Base-by-base conservation (phyloP, 92 coral and sea anemone genomes). In the Palythoa caribaeorum region DNA sequence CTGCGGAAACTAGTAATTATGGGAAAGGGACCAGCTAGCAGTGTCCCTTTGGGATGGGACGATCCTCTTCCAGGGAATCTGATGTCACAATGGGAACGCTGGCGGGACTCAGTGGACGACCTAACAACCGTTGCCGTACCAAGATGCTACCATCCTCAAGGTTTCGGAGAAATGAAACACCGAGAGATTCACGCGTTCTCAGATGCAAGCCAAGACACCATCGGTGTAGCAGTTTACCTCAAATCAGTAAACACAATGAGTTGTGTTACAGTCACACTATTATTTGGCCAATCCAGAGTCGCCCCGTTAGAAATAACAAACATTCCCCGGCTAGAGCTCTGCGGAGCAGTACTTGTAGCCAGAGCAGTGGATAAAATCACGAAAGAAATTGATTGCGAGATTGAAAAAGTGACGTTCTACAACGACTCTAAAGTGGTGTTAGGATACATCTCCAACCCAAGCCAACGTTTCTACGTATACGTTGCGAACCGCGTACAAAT, bases 301-400 rank as follows among this genome's bases (percentile, higher is more conserved):
- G 89, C 92, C 51, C 89, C 63, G 19, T 52, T 57, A 8, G 20
- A 85, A 57, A 39, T 77, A 16, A 85, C 89, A n/a, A 90, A 73
- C 83, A 86, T 90, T 36, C 89, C 92, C 20, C 86, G 92, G 13
- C 80, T 90, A 28, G 92, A 85, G 39, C 87, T 76, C n/a, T 78
- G 89, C 71, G 92, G 77, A 28, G 89, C 90, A 16, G 92, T 90
- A 1, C 80, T 90, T 8, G 84, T 87, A 6, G 73, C 77, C 3
- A 79, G 79, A 14, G 87, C 90, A 14, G 93, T 86, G 63, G 63
- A 57, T 14, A 57, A 57, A 57, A 57, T 57, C 15, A 57, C 63
- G 35, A 57, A 57, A 2, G 1, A 57, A 57, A 8, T 57, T 17
- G 63, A 57, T 57, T 57, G 63, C 63, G 63, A 47, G 40, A 85